Base-by-base conservation (phyloP, 2,797 vertebrate genomes). In the Crocodylus rhombifer region DNA sequence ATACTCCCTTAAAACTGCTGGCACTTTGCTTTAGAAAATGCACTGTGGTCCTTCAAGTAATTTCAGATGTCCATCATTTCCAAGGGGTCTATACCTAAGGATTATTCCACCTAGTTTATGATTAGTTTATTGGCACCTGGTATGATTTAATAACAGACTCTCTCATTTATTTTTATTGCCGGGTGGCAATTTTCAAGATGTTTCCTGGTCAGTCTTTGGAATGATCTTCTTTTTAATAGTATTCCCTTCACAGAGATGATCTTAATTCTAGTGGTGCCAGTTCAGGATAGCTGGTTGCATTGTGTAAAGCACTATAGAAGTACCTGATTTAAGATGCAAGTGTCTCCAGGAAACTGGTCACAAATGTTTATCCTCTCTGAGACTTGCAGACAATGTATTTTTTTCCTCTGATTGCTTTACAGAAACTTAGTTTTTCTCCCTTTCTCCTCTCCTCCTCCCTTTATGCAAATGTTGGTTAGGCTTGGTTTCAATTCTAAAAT, bases 211-310 rank as follows among this genome's bases (percentile, higher is more conserved):
- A 5, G 76, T 60, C 86, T 57, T 28, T 60, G 55, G 57, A 69
- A 55, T 73, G 0, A 42, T 26, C 26, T 55, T 57, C 36, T 25
- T 56, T 56, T n/a, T 5, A 5, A 16, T 77, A 0, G 0, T 8
- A 5, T 51, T 83, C 18, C 18, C 80, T 30, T 69, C 10, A 1
- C 4, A 5, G 21, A 26, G 25, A n/a, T 0, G 62, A 12, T 36
- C 6, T 7, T 78, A 25, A 4, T 69, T 73, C 64, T 2, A 2
- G 51, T 28, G 2, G 28, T 1, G 55, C 23, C 63, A 5, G 63
- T 1, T 10, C 28, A n/a, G 1, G 69, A n/a, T 1, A 21, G 30
- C 60, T 14, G 56, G 57, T 57, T 55, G 2, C 2, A 0, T 58
- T 55, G 84, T 58, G 67, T 36, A 8, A 20, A 79, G 42, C 20